These are phyloP conservation scores for Drosophila pruinosa DNA, from an alignment of 1,140 invertebrate species.

Conservation along the genomic window DNA sequence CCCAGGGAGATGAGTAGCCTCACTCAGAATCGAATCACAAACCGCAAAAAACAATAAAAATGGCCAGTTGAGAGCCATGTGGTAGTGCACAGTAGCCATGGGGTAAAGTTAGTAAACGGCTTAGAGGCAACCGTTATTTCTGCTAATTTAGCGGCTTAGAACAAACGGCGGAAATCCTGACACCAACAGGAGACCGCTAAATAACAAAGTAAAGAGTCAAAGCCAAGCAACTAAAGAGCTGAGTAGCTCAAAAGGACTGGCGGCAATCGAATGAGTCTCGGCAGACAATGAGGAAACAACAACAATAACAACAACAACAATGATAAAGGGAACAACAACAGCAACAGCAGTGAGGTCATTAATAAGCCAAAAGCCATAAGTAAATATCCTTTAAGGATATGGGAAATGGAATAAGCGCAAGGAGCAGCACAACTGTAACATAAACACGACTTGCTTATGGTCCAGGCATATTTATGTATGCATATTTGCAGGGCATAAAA, in stretches of 20 bases:
- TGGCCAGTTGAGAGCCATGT: constrained; percentile 55
- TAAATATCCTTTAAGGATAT: constrained; percentile 77
- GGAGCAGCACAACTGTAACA: constrained; percentile 12
- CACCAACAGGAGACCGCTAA: constrained; percentile 58
- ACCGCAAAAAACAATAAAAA: constrained; percentile 68
- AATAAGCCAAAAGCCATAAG: constrained; percentile 75
- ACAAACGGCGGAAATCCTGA: constrained; percentile 37
- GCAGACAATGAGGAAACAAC: constrained; percentile 53
- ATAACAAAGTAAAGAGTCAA: constrained; percentile 55
- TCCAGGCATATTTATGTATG: constrained; percentile 63
- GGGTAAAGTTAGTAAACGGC: constrained; percentile 58
- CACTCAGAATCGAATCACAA: constrained; percentile 6
- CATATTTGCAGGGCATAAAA: constrained; percentile 46
- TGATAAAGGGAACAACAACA: neutral
- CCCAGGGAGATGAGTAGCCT: constrained; percentile 40
- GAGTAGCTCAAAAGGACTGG: constrained; percentile 8
- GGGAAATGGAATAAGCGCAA: constrained; percentile 43
- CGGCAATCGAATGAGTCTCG: constrained; percentile 22
- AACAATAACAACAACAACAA: neutral
- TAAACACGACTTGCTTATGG: constrained; percentile 66
- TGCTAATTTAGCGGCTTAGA: constrained; percentile 66
- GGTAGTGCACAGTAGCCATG: constrained; percentile 60
- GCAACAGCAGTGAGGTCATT: constrained; percentile 48
- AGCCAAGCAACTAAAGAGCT: constrained; percentile 10
- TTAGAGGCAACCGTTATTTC: constrained; percentile 66